Conservation (phyloP, 2,797 vertebrate species). For the Pygocentrus nattereri region DNA sequence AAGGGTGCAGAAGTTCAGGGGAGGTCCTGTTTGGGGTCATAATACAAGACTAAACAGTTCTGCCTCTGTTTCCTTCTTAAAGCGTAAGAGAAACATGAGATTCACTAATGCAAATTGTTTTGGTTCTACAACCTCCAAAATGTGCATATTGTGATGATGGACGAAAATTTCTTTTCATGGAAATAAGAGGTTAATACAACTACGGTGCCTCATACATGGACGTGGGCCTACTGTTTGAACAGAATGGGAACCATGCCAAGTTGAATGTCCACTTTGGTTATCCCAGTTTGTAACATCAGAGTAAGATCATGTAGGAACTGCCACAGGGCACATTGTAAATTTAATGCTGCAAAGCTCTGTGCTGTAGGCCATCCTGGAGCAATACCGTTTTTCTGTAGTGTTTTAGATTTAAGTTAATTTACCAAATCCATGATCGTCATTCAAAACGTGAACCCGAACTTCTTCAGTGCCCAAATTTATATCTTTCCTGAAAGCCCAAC, state of each 20-base stretch:
- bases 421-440: neutral
- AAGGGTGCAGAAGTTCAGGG: neutral
- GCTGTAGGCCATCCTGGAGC: neutral
- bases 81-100: constrained; percentile 8
- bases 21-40: constrained; percentile 49
- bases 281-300: neutral
- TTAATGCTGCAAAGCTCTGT: neutral
- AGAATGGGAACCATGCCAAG: neutral
- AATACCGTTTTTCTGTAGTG: neutral
- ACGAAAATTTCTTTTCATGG: neutral
- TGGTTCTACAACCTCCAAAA: constrained; percentile 48
- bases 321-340: neutral
- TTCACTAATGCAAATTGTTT: constrained; percentile 16
- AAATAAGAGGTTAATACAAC: neutral
- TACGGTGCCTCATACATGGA: neutral
- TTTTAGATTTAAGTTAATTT: neutral
- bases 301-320: neutral
- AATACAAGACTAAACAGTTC: constrained; percentile 12
- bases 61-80: constrained; percentile 21
- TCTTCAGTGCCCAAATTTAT: neutral
- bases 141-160: neutral
- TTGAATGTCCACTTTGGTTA: neutral
- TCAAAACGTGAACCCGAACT: neutral
- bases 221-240: neutral
- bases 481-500: neutral